phyloP scores from a whole-genome alignment of 2,888 invertebrate species.

The Deladenus siricidicola region DNA sequence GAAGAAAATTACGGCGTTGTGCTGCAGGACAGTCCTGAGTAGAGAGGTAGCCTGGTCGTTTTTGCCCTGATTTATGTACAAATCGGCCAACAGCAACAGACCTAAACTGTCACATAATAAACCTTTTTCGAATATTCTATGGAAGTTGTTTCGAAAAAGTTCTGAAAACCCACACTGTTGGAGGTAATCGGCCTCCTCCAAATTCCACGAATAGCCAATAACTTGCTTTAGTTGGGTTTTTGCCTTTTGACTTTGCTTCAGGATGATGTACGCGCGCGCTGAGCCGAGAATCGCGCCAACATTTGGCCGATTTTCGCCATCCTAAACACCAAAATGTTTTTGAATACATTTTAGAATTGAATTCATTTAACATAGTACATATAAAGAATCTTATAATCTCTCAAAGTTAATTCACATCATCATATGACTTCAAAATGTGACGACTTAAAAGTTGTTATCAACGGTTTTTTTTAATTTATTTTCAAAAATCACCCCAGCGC shows the following conservation, averaged over 20 bases:
- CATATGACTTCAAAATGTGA: no score
- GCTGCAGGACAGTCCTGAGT: constrained; percentile 59
- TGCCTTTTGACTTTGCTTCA: constrained; percentile 83
- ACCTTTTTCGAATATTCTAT: no score
- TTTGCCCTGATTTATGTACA: constrained; percentile 73
- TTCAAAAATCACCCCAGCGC: neutral
- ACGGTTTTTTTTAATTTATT: no score
- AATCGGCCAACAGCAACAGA: constrained; percentile 87
- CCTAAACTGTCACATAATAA: constrained; percentile 21
- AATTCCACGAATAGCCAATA: constrained; percentile 76
- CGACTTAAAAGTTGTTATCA: no score
- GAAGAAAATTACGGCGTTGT: constrained; percentile 56
- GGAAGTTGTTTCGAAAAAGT: no score
- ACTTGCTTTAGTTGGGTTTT: constrained; percentile 84
- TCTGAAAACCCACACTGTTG: constrained; percentile 65
- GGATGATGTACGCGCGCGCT: constrained; percentile 72
- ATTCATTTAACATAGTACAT: no score
- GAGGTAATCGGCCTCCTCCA: constrained; percentile 88
- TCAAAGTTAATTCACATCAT: no score
- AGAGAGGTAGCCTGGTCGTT: constrained; percentile 77
- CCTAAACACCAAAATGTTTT: no score
- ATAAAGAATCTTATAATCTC: no score
- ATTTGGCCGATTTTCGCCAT: constrained; percentile 54
- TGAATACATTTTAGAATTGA: no score
- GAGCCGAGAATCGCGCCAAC: constrained; percentile 78